Evolutionary conservation across 2,113 vertebrate species (phyloP).

Genomic region (Mustelus asterias): DNA sequence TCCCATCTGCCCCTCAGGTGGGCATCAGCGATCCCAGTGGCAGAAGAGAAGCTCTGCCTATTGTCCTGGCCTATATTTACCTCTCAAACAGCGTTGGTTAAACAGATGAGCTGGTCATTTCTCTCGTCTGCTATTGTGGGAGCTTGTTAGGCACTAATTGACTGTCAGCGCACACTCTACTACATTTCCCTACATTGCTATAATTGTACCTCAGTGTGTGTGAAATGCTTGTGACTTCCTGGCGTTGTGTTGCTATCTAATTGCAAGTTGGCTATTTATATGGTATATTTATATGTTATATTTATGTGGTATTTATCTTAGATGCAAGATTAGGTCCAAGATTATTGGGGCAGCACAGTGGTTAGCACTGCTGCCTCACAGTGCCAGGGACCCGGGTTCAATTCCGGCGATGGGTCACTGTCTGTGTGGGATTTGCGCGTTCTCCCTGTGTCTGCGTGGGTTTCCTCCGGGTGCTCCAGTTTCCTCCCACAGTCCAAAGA

Average conservation of each 20-base stretch:
- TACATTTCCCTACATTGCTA: not conserved
- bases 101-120: not conserved
- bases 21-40: not conserved
- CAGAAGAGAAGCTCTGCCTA: not conserved
- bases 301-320: not conserved
- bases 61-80: not conserved
- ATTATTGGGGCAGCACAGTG: not conserved
- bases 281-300: too few species aligned
- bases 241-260: not conserved
- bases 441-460: too few species aligned
- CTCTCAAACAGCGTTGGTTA: not conserved
- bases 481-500: too few species aligned
- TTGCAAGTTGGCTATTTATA: not conserved
- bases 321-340: not conserved
- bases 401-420: too few species aligned
- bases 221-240: not conserved
- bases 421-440: too few species aligned
- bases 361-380: too few species aligned
- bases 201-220: not conserved
- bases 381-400: too few species aligned
- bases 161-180: not conserved
- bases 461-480: too few species aligned
- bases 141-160: not conserved
- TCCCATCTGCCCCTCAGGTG: not conserved
- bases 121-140: not conserved